Percentiles rank a stretch among this genome's conserved stretches.
Evolutionary conservation across 30 jellyfish, hydroid and myxozoan species (phyloP).

Genomic region (Nemopilema nomurai): DNA sequence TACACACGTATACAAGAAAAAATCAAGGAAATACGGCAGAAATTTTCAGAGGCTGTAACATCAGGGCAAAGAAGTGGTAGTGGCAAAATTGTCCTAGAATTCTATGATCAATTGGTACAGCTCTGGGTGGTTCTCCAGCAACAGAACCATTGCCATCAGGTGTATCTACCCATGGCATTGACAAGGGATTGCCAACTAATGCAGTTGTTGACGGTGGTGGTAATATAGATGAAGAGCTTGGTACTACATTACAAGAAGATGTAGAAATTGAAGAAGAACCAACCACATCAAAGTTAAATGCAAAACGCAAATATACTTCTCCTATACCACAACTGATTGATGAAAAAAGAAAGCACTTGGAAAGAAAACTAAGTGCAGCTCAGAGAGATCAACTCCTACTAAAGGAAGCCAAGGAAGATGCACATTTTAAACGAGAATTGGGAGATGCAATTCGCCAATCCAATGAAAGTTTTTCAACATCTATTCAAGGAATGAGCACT

Average conservation of each 20-base stretch:
- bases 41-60: constrained; percentile 23
- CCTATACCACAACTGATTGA: constrained; percentile 42
- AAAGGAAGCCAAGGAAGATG: constrained; percentile 46
- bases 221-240: neutral
- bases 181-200: neutral
- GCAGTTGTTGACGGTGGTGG: neutral
- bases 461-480: constrained; percentile 6
- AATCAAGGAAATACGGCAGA: constrained; percentile 24
- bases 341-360: constrained; percentile 43
- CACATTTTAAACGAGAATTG: constrained; percentile 14
- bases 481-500: constrained; percentile 40
- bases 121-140: constrained; percentile 45
- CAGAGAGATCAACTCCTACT: constrained; percentile 39
- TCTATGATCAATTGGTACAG: constrained; percentile 37
- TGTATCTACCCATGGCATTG: constrained; percentile 3
- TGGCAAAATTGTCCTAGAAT: constrained; percentile 23
- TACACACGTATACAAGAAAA: constrained; percentile 14
- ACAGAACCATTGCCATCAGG: constrained; percentile 41
- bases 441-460: constrained; percentile 26
- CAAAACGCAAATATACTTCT: constrained; percentile 1
- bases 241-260: neutral
- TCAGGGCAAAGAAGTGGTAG: constrained; percentile 20
- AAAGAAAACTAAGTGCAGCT: constrained; percentile 50
- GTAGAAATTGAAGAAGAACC: constrained; percentile 6
- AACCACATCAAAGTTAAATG: neutral